A percentile compares a stretch with the other conserved stretches of the same genome.
These are phyloP conservation scores for Falco columbarius DNA, from an alignment of 2,797 vertebrate species.

Conservation along the genomic window DNA sequence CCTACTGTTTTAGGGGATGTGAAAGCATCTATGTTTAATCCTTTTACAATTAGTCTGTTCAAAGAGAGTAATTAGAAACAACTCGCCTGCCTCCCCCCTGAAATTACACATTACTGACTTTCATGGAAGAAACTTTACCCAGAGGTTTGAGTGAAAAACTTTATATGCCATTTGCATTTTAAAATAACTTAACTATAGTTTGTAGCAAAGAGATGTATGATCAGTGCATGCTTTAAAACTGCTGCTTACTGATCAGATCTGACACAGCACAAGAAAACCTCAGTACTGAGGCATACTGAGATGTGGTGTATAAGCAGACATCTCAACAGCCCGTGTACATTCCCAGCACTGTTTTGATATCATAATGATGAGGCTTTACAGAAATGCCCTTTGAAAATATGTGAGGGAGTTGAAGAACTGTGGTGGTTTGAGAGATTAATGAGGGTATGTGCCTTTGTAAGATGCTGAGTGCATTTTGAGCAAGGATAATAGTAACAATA, in stretches of 20 bases:
- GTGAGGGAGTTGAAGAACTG: neutral
- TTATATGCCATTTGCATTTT: neutral
- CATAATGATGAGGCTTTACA: constrained; percentile 18
- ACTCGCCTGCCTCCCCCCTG: neutral
- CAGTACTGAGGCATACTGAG: neutral
- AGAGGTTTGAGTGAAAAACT: neutral
- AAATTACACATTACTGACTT: constrained; percentile 32
- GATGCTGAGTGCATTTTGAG: neutral
- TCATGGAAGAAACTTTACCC: constrained; percentile 11
- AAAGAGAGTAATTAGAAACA: neutral
- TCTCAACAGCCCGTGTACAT: neutral
- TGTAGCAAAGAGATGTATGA: neutral
- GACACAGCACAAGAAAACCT: neutral
- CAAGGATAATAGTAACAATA: neutral
- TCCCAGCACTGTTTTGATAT: neutral
- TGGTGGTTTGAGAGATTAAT: neutral
- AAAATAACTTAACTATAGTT: neutral
- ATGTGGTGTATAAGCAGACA: neutral
- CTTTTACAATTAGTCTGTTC: constrained; percentile 29
- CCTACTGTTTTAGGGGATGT: constrained; percentile 50
- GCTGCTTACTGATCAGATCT: neutral
- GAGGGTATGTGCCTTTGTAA: neutral
- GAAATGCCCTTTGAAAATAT: neutral
- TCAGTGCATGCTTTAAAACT: neutral
- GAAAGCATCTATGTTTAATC: constrained; percentile 62